Base-by-base conservation (phyloP, 2,888 invertebrate genomes). In the Clitarchus hookeri region DNA sequence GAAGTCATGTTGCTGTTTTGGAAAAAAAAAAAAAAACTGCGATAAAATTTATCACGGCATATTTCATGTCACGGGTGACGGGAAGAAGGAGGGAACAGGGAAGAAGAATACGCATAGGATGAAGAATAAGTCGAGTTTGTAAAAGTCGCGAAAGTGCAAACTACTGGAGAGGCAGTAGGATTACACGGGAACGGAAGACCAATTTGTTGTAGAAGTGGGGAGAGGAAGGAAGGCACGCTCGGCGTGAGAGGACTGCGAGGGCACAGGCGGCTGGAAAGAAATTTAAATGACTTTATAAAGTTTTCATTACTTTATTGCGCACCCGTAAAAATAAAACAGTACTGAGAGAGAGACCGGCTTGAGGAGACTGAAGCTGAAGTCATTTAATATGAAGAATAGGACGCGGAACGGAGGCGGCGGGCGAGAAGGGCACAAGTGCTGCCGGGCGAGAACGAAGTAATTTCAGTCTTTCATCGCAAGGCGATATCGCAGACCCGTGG, bases 231-330 rank as follows among this genome's bases (percentile, higher is more conserved):
- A 27, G 36, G 19, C 0, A 82, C 16, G 82, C 12, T 19, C 13
- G 82, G 23, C 6, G 12, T n/a, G 79, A 27, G 12, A 19, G 79
- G 6, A 25, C 13, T 27, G 79, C 12, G 82, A 23, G 36, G 82
- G 36, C 36, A 27, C 82, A 82, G 12, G 83, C 25, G 78, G 77
- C 44, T 80, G 27, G 80, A 85, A 80, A 44, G 82, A 85, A 86
- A n/a, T 84, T 84, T 86, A 86, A 86, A 86, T 84, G 86, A 86
- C 86, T 86, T 86, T 86, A 86, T 86, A 80, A 86, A 86, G 86
- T 86, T 86, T 79, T 27, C 84, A 79, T 79, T 86, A 83, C 84
- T 86, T 78, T 85, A 54, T 25, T 36, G 36, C 85, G 80, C 44
- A 80, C 1, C 84, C 53, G 84, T 86, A 86, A 86, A 86, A 86